Conservation (phyloP, 2,113 vertebrate species). For the Enhydra lutris region DNA sequence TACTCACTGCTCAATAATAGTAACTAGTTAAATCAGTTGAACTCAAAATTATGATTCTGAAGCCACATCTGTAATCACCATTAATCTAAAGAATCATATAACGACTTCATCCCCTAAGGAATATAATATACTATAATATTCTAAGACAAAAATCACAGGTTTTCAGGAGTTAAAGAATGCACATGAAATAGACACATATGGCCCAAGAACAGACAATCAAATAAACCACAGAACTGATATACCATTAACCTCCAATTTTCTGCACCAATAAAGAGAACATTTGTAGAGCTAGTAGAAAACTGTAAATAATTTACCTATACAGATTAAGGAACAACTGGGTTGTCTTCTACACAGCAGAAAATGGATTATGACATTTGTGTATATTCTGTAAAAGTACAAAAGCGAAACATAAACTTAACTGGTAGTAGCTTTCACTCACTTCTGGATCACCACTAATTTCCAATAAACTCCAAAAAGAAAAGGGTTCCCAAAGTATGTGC, state of each 20-base stretch:
- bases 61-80: conserved; percentile 17
- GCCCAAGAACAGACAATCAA: neutral
- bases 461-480: neutral
- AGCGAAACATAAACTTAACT: neutral
- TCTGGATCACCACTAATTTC: neutral
- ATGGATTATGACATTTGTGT: neutral
- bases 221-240: neutral
- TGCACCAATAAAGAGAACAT: neutral
- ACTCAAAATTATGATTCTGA: conserved; percentile 7
- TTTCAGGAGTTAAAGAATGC: neutral
- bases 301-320: neutral
- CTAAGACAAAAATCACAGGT: conserved; percentile 25
- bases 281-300: neutral
- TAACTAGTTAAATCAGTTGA: neutral
- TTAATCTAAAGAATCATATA: conserved; percentile 27
- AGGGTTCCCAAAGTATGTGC: neutral
- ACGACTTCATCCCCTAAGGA: neutral
- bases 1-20: neutral
- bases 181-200: neutral
- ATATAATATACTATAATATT: neutral
- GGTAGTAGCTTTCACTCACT: neutral
- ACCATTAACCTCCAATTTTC: neutral
- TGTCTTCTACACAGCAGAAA: neutral
- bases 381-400: conserved; percentile 18
- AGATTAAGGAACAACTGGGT: neutral